These are phyloP conservation scores for Pararge aegeria DNA, from an alignment of 1,140 invertebrate species.

Conservation along the genomic window DNA sequence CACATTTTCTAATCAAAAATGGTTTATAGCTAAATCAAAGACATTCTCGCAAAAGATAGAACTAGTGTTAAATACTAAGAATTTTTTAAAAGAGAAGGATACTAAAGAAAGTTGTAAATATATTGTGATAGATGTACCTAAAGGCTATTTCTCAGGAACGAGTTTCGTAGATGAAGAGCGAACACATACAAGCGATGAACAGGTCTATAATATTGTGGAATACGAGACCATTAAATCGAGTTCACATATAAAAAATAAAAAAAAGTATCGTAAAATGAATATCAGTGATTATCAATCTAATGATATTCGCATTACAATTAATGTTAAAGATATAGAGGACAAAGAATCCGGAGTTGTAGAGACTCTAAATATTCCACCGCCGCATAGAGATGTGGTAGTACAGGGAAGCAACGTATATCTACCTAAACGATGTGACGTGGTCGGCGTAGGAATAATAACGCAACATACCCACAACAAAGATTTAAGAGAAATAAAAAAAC, in stretches of 20 bases:
- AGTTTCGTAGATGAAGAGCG: constrained; percentile 34
- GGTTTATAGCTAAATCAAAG: constrained; percentile 50
- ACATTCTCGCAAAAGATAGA: constrained; percentile 49
- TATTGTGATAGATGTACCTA: constrained; percentile 55
- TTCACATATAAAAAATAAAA: constrained; percentile 30
- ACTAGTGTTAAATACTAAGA: constrained; percentile 48
- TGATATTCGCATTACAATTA: constrained; percentile 35
- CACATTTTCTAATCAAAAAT: constrained; percentile 39
- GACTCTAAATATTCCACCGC: constrained; percentile 28
- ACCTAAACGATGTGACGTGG: constrained; percentile 48
- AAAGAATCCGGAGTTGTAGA: constrained; percentile 33
- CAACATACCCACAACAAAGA: constrained; percentile 35
- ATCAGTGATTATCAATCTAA: constrained; percentile 31
- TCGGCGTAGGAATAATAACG: constrained; percentile 56
- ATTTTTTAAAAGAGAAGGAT: constrained; percentile 27
- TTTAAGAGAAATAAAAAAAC: constrained; percentile 40
- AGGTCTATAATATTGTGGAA: constrained; percentile 64
- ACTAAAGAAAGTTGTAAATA: constrained; percentile 49
- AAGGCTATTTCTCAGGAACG: constrained; percentile 51
- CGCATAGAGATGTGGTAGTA: constrained; percentile 39
- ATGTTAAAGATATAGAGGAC: constrained; percentile 28
- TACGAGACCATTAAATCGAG: constrained; percentile 46
- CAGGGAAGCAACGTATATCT: constrained; percentile 46
- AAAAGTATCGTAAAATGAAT: constrained; percentile 25
- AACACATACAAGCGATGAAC: constrained; percentile 49